Base-by-base conservation (phyloP, 2,797 vertebrate genomes). In the Onychomys torridus region DNA sequence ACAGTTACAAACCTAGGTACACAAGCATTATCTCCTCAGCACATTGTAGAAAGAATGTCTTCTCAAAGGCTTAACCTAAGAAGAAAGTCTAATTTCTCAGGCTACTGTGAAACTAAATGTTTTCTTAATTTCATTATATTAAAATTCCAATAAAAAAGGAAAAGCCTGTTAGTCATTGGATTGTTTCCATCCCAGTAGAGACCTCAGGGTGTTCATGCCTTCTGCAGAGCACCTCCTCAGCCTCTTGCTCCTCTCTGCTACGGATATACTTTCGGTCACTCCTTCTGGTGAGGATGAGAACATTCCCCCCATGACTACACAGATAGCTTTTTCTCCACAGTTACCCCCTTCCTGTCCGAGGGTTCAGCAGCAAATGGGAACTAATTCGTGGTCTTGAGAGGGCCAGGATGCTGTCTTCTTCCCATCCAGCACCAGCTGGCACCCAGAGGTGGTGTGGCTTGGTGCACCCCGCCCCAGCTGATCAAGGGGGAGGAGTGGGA, bases 21-120 rank as follows among this genome's bases (percentile, higher is more conserved):
- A 52, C 49, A 52, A 61, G 61, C n/a, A 43, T 63, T 13, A 49
- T 32, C 32, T 86, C 9, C 27, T 25, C 27, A 49, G 11, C 75
- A 17, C n/a, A 4, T 46, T 57, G 49, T 57, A 79, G 34, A 76
- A 77, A 71, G 29, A 79, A 63, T 84, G 40, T 43, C 27, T 71
- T 92, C n/a, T 91, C 32, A 89, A 89, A 89, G 61, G 49, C 61
- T 27, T 10, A 27, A 32, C n/a, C 61, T 57, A 65, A 89, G 73
- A 89, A 59, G 75, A 69, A 92, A 93, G 43, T 59, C 19, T 81
- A 85, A 91, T 43, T 91, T 95, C 71, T 34, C 82, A 82, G 55
- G 63, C 43, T 69, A 67, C 65, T 55, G 21, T 40, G 29, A 95
- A 93, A 85, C 32, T 10, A 89, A 78, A 13, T 10, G 79, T 75